phyloP scores from a whole-genome alignment of 2,113 vertebrate species.

The Urocynchramus pylzowi region DNA sequence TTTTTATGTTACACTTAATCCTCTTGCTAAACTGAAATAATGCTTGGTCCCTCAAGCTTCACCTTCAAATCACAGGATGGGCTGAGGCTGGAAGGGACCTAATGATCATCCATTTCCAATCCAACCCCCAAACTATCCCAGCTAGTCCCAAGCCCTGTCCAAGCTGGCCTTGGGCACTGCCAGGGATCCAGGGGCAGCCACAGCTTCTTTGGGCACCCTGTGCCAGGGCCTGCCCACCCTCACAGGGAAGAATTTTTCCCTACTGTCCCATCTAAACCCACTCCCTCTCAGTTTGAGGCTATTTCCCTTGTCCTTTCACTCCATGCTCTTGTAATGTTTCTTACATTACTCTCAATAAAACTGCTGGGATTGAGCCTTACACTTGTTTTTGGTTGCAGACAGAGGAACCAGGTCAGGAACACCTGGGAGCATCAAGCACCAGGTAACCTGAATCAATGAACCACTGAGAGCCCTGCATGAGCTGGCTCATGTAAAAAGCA shows the following conservation, averaged over 20 bases:
- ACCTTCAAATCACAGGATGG: not conserved
- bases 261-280: not conserved
- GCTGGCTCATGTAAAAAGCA: not conserved
- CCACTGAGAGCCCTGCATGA: not conserved
- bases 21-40: not conserved
- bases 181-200: not conserved
- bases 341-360: not conserved
- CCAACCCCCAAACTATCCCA: not conserved
- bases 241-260: not conserved
- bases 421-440: not conserved
- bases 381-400: not conserved
- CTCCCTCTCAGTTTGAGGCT: not conserved
- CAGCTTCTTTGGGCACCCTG: not conserved
- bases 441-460: not conserved
- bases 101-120: not conserved
- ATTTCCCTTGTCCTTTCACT: not conserved
- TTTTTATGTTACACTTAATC: not conserved
- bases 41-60: not conserved
- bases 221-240: not conserved
- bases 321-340: not conserved
- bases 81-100: not conserved
- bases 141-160: fast-evolving
- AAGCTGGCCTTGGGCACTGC: fast-evolving
- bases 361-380: not conserved
- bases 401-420: not conserved